Evolutionary conservation across 1,140 invertebrate species (phyloP), one percentile per base, ranked within the genome.

Genomic region (Magallana angulata): DNA sequence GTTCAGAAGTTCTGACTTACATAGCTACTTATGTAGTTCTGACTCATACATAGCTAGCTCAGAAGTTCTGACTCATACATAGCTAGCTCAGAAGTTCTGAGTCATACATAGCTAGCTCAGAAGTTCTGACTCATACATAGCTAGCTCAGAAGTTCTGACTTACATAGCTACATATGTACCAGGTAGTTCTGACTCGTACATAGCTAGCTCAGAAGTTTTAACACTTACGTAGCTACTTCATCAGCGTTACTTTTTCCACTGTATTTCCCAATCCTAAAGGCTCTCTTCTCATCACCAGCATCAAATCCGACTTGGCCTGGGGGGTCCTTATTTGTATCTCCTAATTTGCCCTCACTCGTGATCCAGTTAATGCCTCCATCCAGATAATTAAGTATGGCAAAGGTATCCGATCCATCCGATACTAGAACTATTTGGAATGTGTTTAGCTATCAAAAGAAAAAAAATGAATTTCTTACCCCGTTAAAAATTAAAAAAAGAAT

Each of bases 281-380:
- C 48, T 96, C 95, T 90, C 5, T 96, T 96, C 64, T 97, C 97
- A 93, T 98, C 97, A 64, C 96, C 96, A 18, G 97, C 96, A 87
- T 98, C 97, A 90, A 99, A 97, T n/a, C 98, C 98, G 84, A 97
- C 98, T 95, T 99, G 98, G 16, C 97, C 98, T 89, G 97, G 97
- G 0, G 98, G 97, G 93, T 99, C 98, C 8, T 80, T 2, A 97
- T 97, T 6, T 97, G 90, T 36, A 7, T 96, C 96, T 5, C 95
- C 94, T 48, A 93, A 94, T 89, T 96, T 96, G 86, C 96, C 96
- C 12, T 94, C 93, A 71, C 97, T 97, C 94, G 97, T 97, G 68
- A 98, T 96, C 98, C 98, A 99, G 93, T 98, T 97, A 64, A 99
- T 97, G 0, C 98, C 98, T 91, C 97, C 96, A 89, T 97, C 96